Evolutionary conservation across 2,888 invertebrate species (phyloP).

Genomic region (Eupelmus urozonus): DNA sequence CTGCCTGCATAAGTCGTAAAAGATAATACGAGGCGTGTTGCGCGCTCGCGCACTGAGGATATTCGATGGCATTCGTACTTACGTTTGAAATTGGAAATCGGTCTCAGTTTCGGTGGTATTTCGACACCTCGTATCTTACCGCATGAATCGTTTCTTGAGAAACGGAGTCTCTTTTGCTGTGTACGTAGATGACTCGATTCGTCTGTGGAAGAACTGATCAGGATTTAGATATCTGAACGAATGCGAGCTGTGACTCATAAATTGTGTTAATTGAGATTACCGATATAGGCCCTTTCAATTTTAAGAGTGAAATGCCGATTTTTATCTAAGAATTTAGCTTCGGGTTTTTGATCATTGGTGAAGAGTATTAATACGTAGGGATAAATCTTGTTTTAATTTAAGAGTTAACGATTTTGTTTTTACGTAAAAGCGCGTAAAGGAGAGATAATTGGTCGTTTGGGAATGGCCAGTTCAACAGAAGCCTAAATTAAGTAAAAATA

Average conservation of each 20-base stretch:
- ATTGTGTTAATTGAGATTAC: background rate
- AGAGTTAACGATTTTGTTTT: background rate
- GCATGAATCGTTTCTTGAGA: no score
- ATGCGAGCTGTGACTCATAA: background rate
- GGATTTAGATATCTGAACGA: background rate
- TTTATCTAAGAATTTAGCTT: background rate
- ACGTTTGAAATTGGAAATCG: no score
- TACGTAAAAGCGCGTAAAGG: constrained; percentile 1
- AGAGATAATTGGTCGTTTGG: constrained; percentile 13
- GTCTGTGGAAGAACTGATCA: background rate
- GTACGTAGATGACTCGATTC: background rate
- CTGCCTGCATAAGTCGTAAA: background rate
- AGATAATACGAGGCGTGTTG: background rate
- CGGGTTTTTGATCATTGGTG: no score
- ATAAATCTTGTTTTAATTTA: background rate
- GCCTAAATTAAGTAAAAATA: background rate
- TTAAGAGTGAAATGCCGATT: background rate
- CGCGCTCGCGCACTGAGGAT: no score
- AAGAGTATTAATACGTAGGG: background rate
- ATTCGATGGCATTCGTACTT: no score
- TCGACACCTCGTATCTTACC: background rate
- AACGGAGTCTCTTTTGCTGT: background rate
- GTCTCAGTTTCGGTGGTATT: background rate
- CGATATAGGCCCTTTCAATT: constrained; percentile 2
- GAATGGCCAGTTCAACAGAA: background rate